Evolutionary conservation across 2,113 vertebrate species (phyloP), one percentile per base, ranked within the genome.

Genomic region (Mustela lutreola): DNA sequence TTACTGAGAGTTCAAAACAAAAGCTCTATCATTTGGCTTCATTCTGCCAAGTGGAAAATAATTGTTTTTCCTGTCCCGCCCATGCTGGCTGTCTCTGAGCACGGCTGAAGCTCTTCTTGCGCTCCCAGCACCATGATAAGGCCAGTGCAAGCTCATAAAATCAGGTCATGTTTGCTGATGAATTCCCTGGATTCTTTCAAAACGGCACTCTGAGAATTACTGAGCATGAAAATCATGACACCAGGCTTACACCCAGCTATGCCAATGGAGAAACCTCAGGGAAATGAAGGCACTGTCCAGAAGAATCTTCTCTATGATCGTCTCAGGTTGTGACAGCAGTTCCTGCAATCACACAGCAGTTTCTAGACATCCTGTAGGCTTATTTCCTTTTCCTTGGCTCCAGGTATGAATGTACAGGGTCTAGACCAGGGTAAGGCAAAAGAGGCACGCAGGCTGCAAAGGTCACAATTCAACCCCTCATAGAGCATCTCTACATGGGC

Each of bases 401-500:
- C 24, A 15, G 53, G 24, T 36, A 11, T 48, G 39, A 31, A 75
- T 0, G 4, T 1, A 0, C 4, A 15, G 9, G 56, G 8, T 26
- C n/a, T 75, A 22, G 33, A 33, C 45, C 9, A n/a, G 15, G 22
- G 2, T 31, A 31, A 31, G 39, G 11, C 0, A 1, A 24, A 48
- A 33, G 21, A 60, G 26, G 4, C 14, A 11, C 0, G 0, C 0
- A 15, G 39, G 28, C 1, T 33, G 22, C 2, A 4, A 8, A 5
- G 39, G 26, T 11, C 33, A 48, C 36, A 31, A 36, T 0, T 42
- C 31, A 65, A 42, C 4, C 39, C 18, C 1, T 3, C 28, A 48
- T 2, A 56, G 2, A 76, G 2, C 3, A 2, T 19, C 36, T 28
- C n/a, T 84, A 18, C 39, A 42, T 19, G 10, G n/a, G 42, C n/a